Evolutionary conservation across 2,797 vertebrate genomes (phyloP).

Genomic region (Sardinella longiceps): DNA sequence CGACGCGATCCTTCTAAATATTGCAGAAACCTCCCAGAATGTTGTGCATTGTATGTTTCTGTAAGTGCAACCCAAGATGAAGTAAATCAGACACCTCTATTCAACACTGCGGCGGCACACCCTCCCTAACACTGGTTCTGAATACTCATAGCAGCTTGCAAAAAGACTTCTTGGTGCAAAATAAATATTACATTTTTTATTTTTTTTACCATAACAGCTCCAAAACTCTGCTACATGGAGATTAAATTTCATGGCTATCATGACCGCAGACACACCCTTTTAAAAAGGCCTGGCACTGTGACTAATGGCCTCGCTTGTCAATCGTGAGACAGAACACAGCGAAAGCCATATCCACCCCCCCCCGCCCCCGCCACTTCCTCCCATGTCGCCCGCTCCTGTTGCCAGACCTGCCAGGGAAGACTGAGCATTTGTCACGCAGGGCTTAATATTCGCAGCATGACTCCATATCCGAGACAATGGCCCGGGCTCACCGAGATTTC

Average conservation of each 20-base stretch:
- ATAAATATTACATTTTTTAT: neutral
- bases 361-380: neutral
- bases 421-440: neutral
- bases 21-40: neutral
- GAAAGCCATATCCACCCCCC: neutral
- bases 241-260: slow-evolving; percentile 19
- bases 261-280: neutral
- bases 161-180: neutral
- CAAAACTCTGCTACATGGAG: slow-evolving; percentile 1
- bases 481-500: neutral
- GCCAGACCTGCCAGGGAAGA: neutral
- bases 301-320: neutral
- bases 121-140: neutral
- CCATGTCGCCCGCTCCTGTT: neutral
- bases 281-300: neutral
- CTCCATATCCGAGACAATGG: slow-evolving; percentile 11
- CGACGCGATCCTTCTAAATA: neutral
- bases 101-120: neutral
- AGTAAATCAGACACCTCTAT: neutral
- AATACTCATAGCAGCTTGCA: neutral
- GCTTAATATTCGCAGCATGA: slow-evolving; percentile 4
- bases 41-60: neutral
- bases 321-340: neutral
- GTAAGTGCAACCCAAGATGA: neutral
- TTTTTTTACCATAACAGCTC: neutral